Evolutionary conservation across 2,113 vertebrate species (phyloP), one percentile per base, ranked within the genome.

Genomic region (Myanophis thanlyinensis): DNA sequence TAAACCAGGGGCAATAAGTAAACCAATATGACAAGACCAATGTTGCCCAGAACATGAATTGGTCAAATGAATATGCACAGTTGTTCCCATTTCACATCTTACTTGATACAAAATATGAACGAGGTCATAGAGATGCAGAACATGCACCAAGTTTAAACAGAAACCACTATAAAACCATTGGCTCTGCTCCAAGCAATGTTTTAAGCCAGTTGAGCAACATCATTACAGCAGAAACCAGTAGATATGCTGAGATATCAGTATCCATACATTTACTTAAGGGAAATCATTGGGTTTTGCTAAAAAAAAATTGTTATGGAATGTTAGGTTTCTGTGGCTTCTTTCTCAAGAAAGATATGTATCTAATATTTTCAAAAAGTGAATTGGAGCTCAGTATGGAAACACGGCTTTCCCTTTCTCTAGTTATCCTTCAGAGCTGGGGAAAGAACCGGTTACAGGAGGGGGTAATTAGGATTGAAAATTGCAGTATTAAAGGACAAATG

Each of bases 341-440:
- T 85, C 48, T 92, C 92, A 92, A 67, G 0, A 7, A 90, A 15
- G 52, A 88, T 91, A 44, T 93, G 88, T 91, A 91, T 80, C 0
- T 87, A 48, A 85, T 80, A 35, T 0, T 0, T 23, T 27, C 13
- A 48, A 9, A 2, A 15, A 94, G 92, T 27, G 23, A 73, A 85
- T 2, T 53, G 27, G 88, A 44, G 18, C 46, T 94, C 22, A 25
- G 44, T 6, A 35, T 56, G 44, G 12, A 90, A 48, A 93, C 59
- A 67, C 53, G 94, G 13, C 88, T 95, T 95, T 93, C 8, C 89
- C 93, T 67, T 85, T 9, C 89, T 93, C 89, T 35, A 27, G 40
- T 35, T 86, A 46, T 35, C 80, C 93, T 84, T 91, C 30, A 91
- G 93, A 44, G 92, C 67, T 48, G 93, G 88, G 23, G 91, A 93